phyloP scores from a whole-genome alignment of 2,113 vertebrate genomes.

The Alligator sinensis region DNA sequence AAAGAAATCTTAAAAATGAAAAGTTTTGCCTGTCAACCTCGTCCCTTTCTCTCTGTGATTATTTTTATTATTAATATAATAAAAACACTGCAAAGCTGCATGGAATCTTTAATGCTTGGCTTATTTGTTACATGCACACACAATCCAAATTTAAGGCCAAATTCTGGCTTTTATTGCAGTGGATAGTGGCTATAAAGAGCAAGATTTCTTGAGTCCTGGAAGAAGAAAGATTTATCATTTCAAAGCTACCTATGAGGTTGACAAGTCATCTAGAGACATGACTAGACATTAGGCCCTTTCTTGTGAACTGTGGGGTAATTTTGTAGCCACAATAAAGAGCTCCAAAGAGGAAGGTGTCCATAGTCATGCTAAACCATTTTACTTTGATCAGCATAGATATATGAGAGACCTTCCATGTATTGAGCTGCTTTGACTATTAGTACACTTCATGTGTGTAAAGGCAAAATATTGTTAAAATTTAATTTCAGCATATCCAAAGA shows the following conservation, averaged over 20 bases:
- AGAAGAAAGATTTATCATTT: neutral
- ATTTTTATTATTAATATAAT: neutral
- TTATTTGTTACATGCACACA: neutral
- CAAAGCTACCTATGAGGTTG: neutral
- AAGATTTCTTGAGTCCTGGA: neutral
- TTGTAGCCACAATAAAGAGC: neutral
- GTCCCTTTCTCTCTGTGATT: neutral
- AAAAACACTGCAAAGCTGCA: conserved; percentile 9
- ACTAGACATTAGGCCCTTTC: neutral
- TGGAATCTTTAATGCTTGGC: too few species aligned
- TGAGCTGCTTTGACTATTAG: neutral
- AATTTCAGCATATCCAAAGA: neutral
- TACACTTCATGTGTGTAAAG: neutral
- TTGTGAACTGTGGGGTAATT: neutral
- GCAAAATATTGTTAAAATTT: neutral
- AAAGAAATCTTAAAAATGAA: neutral
- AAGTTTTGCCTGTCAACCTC: neutral
- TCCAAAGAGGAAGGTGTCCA: neutral
- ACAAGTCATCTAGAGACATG: neutral
- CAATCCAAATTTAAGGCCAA: neutral
- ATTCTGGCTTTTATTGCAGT: neutral
- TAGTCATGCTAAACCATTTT: neutral
- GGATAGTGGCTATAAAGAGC: neutral
- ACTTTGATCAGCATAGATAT: neutral
- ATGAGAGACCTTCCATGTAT: neutral